Base-by-base conservation (phyloP, 2,888 invertebrate species). In the Aporophyla nigra region DNA sequence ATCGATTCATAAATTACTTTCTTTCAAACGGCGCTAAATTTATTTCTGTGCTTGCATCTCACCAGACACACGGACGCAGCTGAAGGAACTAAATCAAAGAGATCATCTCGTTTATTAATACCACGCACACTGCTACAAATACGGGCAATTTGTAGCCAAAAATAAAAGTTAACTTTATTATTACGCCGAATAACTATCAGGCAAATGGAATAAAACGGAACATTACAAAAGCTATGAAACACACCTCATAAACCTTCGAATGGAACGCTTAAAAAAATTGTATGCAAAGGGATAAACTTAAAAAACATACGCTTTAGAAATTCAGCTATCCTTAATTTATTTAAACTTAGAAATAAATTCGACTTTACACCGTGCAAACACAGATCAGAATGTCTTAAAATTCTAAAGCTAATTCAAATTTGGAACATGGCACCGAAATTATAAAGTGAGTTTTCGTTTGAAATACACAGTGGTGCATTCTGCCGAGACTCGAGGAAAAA, bases 211-310 rank as follows among this genome's bases (percentile, higher is more conserved):
- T 84, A 76, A 83, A n/a, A 71, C 27, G 4, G 14, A 46, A 10
- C 33, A 59, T 76, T 80, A 86, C 70, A 89, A 84, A 80, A 78
- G 78, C 82, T 83, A 87, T 87, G 85, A 90, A 89, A 91, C 91
- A 90, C 88, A 90, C 82, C 86, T 87, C 87, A 87, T 90, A 91
- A 91, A 91, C 53, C 21, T 53, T 70, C 86, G 88, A 92, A 92
- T 92, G 91, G 91, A 93, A 92, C 86, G 90, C 90, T 91, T 90
- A 90, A 90, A 88, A 85, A 90, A 93, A 92, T 93, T 88, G 89
- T 89, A 89, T 91, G 87, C 79, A 91, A 91, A 92, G 86, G 87
- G 88, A 75, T 68, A 71, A 54, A 65, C 90, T 89, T 88, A 88
- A 89, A 89, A 91, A 89, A 84, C 88, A 88, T 84, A 86, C 83